Percentiles rank a stretch among this genome's conserved stretches.
Evolutionary conservation across 2,888 invertebrate species (phyloP).

Genomic region (Macrosiphum euphorbiae): DNA sequence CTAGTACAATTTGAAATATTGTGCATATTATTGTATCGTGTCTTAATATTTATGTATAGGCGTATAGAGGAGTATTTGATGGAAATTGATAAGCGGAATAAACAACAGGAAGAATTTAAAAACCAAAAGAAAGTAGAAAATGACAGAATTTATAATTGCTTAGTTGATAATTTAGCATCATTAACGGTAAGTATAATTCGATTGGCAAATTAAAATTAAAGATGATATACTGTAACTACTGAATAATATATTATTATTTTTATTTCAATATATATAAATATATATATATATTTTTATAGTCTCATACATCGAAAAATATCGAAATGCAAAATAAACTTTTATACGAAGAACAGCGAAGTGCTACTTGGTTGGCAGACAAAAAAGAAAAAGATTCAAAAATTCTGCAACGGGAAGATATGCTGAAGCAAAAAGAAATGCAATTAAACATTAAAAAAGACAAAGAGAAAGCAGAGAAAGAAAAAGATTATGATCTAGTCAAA

Average conservation of each 20-base stretch:
- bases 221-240: not conserved
- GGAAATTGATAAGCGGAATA: not conserved
- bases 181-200: not conserved
- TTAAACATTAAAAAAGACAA: not conserved
- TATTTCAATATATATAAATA: too few species aligned
- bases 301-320: not conserved
- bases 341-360: not conserved
- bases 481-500: not conserved
- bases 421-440: slow-evolving; percentile 30
- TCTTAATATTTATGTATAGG: not conserved
- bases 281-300: too few species aligned
- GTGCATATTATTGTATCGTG: not conserved
- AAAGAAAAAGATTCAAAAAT: not conserved
- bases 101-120: not conserved
- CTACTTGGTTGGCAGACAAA: not conserved
- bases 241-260: not conserved
- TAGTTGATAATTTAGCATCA: not conserved
- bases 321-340: not conserved
- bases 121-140: slow-evolving; percentile 11
- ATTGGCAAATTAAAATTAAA: not conserved
- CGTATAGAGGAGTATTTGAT: slow-evolving; percentile 18
- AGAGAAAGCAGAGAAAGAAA: not conserved
- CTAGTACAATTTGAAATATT: not conserved
- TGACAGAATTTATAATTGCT: not conserved
- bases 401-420: not conserved